phyloP scores from a whole-genome alignment of 2,888 invertebrate genomes.

The Lottia scabra region DNA sequence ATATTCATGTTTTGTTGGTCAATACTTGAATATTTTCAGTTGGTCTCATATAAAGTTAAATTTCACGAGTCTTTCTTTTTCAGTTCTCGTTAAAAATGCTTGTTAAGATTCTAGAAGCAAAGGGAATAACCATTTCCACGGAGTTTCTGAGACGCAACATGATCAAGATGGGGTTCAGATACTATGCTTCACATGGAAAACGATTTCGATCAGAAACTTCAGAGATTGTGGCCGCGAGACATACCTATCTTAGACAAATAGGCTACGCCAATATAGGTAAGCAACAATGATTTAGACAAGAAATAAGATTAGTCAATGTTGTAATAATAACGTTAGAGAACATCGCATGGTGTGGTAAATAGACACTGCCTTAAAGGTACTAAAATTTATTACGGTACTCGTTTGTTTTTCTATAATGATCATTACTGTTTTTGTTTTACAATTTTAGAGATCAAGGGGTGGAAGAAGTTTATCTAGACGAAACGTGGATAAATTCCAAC shows the following conservation, averaged over 20 bases:
- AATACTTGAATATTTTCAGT: too few relatives aligned
- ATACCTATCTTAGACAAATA: neutral
- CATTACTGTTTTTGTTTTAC: too few relatives aligned
- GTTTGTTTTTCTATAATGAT: too few relatives aligned
- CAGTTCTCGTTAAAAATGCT: neutral
- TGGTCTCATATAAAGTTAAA: too few relatives aligned
- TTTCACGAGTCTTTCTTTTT: too few relatives aligned
- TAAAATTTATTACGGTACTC: too few relatives aligned
- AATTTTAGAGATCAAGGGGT: neutral
- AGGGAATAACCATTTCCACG: neutral
- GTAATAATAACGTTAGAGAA: too few relatives aligned
- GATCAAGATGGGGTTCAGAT: neutral
- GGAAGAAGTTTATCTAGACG: neutral
- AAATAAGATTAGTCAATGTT: too few relatives aligned
- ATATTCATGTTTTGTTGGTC: too few relatives aligned
- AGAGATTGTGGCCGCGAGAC: neutral
- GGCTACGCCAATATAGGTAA: neutral
- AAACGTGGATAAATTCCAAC: neutral
- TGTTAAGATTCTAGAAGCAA: neutral
- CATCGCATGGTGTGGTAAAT: too few relatives aligned
- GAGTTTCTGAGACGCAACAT: neutral
- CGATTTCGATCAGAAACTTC: neutral
- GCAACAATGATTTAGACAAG: too few relatives aligned
- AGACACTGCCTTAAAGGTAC: too few relatives aligned
- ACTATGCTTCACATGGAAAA: neutral